phyloP scores from a whole-genome alignment of 1,140 invertebrate species.

The Asobara japonica region DNA sequence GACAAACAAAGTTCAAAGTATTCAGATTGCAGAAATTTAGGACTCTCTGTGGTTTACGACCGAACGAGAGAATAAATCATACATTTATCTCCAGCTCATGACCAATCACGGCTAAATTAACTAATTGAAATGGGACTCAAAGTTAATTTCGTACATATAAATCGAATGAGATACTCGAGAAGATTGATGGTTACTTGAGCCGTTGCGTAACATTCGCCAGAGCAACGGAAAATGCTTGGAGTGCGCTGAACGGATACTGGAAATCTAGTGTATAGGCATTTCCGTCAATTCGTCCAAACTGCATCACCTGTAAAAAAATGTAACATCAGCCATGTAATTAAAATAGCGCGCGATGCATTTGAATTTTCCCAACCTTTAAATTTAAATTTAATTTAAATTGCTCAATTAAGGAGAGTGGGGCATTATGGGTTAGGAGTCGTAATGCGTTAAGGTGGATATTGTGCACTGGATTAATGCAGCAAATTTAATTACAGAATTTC shows the following conservation, averaged over 20 bases:
- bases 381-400: too few species aligned
- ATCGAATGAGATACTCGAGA: slow-evolving; percentile 45
- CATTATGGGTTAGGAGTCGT: too few species aligned
- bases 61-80: too few species aligned
- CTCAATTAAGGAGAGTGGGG: too few species aligned
- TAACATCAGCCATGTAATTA: not conserved
- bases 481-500: too few species aligned
- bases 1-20: not conserved
- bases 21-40: not conserved
- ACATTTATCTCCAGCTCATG: slow-evolving; percentile 2
- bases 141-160: slow-evolving; percentile 43
- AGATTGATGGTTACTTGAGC: slow-evolving; percentile 80
- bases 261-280: slow-evolving; percentile 99
- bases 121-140: not conserved
- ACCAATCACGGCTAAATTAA: slow-evolving; percentile 11
- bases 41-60: too few species aligned
- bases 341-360: too few species aligned
- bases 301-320: slow-evolving; percentile 87
- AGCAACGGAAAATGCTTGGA: slow-evolving; percentile 98
- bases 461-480: too few species aligned
- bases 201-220: slow-evolving; percentile 98
- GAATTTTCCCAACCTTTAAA: too few species aligned
- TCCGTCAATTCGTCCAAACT: slow-evolving; percentile 98
- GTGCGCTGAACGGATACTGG: slow-evolving; percentile 97
- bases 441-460: too few species aligned